Conservation (phyloP, 1,140 invertebrate species). For the Diuraphis noxia region DNA sequence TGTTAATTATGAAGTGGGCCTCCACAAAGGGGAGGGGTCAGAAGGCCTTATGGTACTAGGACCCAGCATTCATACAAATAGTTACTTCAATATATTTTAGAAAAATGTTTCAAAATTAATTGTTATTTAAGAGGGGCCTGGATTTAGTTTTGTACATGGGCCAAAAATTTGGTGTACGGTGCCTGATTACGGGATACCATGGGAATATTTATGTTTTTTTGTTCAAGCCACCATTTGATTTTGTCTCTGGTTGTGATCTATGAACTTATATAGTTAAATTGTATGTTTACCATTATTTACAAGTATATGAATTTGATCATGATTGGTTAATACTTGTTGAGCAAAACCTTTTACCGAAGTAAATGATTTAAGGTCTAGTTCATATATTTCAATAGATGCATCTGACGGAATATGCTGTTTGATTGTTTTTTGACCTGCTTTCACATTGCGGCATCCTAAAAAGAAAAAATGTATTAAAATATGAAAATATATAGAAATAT, state of each 20-base stretch:
- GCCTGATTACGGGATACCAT: not conserved
- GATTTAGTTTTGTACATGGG: too few relatives aligned
- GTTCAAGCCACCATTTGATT: not conserved
- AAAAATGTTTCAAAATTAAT: too few relatives aligned
- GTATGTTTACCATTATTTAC: constrained; percentile 76
- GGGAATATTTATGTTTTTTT: not conserved
- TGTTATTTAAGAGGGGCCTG: too few relatives aligned
- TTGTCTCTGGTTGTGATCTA: not conserved
- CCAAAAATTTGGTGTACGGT: too few relatives aligned
- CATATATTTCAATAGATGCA: constrained; percentile 63
- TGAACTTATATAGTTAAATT: not conserved
- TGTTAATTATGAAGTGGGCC: too few relatives aligned
- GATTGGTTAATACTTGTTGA: constrained; percentile 67
- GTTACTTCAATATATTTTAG: too few relatives aligned
- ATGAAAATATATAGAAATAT: too few relatives aligned
- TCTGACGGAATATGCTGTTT: constrained; percentile 62
- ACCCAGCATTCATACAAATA: too few relatives aligned
- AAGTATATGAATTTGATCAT: constrained; percentile 71
- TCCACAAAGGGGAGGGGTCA: too few relatives aligned
- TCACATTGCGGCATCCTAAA: constrained; percentile 71
- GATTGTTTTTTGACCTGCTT: constrained; percentile 65
- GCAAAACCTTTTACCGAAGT: constrained; percentile 79
- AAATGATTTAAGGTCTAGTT: constrained; percentile 69
- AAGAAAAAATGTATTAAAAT: too few relatives aligned
- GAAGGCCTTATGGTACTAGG: too few relatives aligned